Evolutionary conservation across 2,888 invertebrate species (phyloP).

Genomic region (Acheta domesticus): DNA sequence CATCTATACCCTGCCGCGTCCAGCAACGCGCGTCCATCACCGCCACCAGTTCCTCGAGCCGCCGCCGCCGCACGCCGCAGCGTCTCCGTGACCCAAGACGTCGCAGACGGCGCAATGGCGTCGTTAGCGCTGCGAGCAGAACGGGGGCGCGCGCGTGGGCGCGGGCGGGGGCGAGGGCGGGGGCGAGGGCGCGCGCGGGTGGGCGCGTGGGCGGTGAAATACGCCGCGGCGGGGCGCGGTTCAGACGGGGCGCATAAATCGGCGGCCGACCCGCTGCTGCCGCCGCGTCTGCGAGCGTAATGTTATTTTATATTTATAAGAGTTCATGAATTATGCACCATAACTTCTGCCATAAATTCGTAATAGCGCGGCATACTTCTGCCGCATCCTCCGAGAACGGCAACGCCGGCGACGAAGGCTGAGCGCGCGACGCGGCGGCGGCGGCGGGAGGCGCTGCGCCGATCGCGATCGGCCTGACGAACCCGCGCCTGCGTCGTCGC

Average conservation of each 20-base stretch:
- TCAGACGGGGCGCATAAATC: constrained; percentile 1
- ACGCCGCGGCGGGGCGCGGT: neutral
- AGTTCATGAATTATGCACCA: constrained; percentile 18
- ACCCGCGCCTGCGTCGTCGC: too few relatives aligned
- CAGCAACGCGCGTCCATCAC: too few relatives aligned
- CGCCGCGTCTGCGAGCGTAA: constrained; percentile 8
- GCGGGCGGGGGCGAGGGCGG: too few relatives aligned
- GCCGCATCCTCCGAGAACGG: neutral
- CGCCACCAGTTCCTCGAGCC: too few relatives aligned
- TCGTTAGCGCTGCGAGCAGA: too few relatives aligned
- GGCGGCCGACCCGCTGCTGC: neutral
- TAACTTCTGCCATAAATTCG: constrained; percentile 18
- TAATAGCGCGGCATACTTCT: constrained; percentile 9
- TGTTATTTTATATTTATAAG: constrained; percentile 18
- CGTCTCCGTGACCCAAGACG: too few relatives aligned
- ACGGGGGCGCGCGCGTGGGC: too few relatives aligned
- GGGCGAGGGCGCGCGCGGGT: too few relatives aligned
- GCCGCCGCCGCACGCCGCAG: too few relatives aligned
- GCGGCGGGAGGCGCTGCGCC: neutral
- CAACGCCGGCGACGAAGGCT: neutral
- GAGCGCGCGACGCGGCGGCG: neutral
- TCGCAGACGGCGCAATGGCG: too few relatives aligned
- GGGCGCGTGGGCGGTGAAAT: neutral
- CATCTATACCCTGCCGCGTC: too few relatives aligned
- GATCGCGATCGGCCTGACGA: too few relatives aligned